Evolutionary conservation across 1,140 invertebrate genomes (phyloP).

Genomic region (Orchestia grillus): DNA sequence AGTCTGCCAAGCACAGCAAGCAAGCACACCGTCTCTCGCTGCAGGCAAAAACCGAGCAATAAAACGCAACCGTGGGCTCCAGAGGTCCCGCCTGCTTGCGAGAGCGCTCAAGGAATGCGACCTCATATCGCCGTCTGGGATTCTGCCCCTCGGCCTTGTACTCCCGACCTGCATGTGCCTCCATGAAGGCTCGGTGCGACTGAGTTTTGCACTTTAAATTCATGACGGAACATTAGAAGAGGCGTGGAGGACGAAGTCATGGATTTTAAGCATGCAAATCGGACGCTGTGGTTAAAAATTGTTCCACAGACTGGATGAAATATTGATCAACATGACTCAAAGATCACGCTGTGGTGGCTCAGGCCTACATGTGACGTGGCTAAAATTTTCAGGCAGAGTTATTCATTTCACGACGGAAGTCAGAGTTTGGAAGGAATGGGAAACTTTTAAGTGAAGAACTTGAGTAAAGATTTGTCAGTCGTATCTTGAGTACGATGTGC

Average conservation of each 20-base stretch:
- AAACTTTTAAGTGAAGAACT: background rate
- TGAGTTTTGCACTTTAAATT: no score
- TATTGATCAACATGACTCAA: no score
- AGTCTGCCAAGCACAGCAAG: no score
- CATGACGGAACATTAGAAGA: no score
- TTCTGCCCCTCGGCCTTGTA: background rate
- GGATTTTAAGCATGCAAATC: no score
- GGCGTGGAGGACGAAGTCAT: no score
- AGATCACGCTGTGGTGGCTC: no score
- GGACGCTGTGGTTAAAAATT: no score
- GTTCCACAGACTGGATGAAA: no score
- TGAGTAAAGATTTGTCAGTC: background rate
- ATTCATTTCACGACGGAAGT: background rate
- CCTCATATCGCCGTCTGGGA: background rate
- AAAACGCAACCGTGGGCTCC: background rate
- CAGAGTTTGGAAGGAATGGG: background rate
- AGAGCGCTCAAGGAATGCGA: background rate
- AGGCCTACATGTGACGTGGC: background rate
- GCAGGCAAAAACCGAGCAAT: background rate
- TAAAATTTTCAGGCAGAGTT: background rate
- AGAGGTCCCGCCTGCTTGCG: background rate
- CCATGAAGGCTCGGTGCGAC: no score
- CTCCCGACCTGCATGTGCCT: no score
- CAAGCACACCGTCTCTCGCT: background rate
- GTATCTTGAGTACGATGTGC: background rate